phyloP scores from a whole-genome alignment of 2,888 invertebrate genomes.

The Sinelater perroti region DNA sequence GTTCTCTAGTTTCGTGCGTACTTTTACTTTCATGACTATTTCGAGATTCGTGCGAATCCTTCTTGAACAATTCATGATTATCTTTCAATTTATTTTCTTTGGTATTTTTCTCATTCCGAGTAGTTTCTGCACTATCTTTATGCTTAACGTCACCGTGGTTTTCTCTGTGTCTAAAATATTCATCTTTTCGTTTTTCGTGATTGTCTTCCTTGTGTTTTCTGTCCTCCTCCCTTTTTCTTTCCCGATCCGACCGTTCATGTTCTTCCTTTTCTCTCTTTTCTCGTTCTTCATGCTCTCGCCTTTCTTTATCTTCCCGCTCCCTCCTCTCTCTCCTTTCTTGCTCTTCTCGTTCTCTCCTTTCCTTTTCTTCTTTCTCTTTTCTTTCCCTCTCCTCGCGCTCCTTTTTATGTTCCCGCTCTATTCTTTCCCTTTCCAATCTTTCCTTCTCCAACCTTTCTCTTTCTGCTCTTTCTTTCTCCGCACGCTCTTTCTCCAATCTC shows the following conservation, averaged over 20 bases:
- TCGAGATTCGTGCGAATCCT: conserved; percentile 45
- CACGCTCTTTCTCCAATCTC: conserved; percentile 50
- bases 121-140: conserved; percentile 52
- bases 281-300: conserved; percentile 51
- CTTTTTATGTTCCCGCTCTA: conserved; percentile 57
- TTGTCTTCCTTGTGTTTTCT: conserved; percentile 46
- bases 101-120: conserved; percentile 58
- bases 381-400: conserved; percentile 61
- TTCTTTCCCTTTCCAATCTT: conserved; percentile 58
- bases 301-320: conserved; percentile 56
- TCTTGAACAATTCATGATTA: conserved; percentile 38
- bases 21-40: conserved; percentile 51
- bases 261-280: conserved; percentile 42
- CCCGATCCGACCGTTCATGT: conserved; percentile 36
- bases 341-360: conserved; percentile 60
- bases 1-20: conserved; percentile 59
- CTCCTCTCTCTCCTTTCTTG: conserved; percentile 57
- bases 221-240: conserved; percentile 38
- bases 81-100: conserved; percentile 61
- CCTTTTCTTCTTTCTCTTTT: conserved; percentile 60
- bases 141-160: conserved; percentile 59
- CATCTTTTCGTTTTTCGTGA: conserved; percentile 62
- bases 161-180: conserved; percentile 64
- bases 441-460: conserved; percentile 58
- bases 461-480: conserved; percentile 57